A percentile compares a stretch with the other conserved stretches of the same genome.
These are phyloP conservation scores for Eristalis arbustorum DNA, from an alignment of 2,888 invertebrate genomes.

Conservation along the genomic window DNA sequence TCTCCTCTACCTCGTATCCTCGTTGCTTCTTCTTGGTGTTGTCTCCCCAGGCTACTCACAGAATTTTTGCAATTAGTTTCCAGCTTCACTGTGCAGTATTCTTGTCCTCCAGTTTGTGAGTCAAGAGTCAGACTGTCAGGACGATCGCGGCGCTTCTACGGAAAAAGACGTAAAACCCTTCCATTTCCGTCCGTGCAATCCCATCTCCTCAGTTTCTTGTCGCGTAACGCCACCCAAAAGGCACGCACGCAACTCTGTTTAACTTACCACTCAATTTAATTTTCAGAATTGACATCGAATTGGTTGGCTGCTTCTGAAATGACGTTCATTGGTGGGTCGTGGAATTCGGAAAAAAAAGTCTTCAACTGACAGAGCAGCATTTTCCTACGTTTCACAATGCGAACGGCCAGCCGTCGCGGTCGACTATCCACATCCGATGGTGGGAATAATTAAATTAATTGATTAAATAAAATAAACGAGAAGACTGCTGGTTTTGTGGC, in stretches of 20 bases:
- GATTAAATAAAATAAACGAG: slow-evolving; percentile 32
- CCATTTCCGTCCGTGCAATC: too few species aligned
- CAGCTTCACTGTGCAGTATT: too few species aligned
- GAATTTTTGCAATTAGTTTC: too few species aligned
- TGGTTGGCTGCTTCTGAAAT: not conserved
- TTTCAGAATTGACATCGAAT: not conserved
- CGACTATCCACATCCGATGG: not conserved
- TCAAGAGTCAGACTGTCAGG: too few species aligned
- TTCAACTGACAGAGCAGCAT: not conserved
- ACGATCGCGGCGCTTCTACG: too few species aligned
- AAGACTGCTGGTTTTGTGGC: not conserved
- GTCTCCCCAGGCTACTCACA: too few species aligned
- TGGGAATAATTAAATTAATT: slow-evolving; percentile 39
- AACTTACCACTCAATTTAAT: not conserved
- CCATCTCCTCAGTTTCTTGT: not conserved
- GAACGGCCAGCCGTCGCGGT: not conserved
- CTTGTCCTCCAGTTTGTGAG: too few species aligned
- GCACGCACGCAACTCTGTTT: not conserved
- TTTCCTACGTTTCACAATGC: not conserved
- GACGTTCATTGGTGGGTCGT: not conserved
- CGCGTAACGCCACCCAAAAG: not conserved
- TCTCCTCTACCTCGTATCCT: too few species aligned
- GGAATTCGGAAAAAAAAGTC: not conserved
- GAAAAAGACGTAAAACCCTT: too few species aligned
- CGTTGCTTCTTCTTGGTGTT: too few species aligned